A percentile compares a stretch with the other conserved stretches of the same genome.
Conservation (phyloP, 2,888 invertebrate genomes). For the Hirtodrosophila alboralis region DNA sequence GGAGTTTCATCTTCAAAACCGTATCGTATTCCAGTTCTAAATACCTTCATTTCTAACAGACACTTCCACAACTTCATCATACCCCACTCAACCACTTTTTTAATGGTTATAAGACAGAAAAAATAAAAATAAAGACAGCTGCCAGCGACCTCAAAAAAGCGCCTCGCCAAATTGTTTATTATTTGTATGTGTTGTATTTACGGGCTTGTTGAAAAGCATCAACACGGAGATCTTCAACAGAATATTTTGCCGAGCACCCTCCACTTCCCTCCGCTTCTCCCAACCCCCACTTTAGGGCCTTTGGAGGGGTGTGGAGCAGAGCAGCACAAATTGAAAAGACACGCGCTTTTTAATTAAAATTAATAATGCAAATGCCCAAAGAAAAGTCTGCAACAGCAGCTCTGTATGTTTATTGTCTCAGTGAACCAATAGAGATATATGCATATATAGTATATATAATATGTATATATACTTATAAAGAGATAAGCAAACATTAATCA, state of each 20-base stretch:
- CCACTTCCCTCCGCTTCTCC: too few species aligned
- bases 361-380: constrained; percentile 40
- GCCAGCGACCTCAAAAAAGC: constrained; percentile 11
- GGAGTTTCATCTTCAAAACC: too few species aligned
- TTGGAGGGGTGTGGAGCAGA: too few species aligned
- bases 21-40: too few species aligned
- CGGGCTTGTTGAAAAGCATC: constrained; percentile 38
- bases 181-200: constrained; percentile 44
- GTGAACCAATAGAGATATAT: not conserved
- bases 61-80: too few species aligned
- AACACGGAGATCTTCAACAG: constrained; percentile 4
- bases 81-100: too few species aligned
- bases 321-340: constrained; percentile 24
- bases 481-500: constrained; percentile 2
- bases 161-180: constrained; percentile 53
- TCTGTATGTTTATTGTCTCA: constrained; percentile 6
- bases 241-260: not conserved
- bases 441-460: too few species aligned
- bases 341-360: constrained; percentile 58
- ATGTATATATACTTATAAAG: not conserved
- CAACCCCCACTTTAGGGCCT: too few species aligned
- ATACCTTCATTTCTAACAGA: too few species aligned
- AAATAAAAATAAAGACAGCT: constrained; percentile 26
- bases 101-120: too few species aligned
- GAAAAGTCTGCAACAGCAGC: not conserved